Evolutionary conservation across 1,140 invertebrate species (phyloP).

Genomic region (Camponotus pennsylvanicus): DNA sequence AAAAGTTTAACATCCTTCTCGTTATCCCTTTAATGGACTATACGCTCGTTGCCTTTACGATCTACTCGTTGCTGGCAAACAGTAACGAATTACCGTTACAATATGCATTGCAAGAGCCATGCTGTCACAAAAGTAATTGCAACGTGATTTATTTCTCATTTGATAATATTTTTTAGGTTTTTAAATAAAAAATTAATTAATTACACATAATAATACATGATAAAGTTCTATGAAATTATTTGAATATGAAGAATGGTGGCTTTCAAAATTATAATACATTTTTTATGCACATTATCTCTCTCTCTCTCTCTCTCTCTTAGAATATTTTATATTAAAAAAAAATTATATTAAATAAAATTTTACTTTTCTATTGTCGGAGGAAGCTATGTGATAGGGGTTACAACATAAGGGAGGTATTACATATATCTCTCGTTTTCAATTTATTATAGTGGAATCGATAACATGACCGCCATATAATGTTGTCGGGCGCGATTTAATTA

Average conservation of each 20-base stretch:
- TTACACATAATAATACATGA: neutral
- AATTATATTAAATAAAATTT: neutral
- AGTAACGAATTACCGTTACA: conserved; percentile 21
- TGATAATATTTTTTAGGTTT: neutral
- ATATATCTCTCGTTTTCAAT: conserved; percentile 2
- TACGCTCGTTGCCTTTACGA: conserved; percentile 41
- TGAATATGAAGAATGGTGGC: neutral
- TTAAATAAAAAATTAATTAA: conserved; percentile 27
- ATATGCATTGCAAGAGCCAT: neutral
- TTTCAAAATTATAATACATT: neutral
- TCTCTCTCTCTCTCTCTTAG: no score
- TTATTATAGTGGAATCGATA: neutral
- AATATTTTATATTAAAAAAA: no score
- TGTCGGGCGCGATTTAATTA: conserved; percentile 38
- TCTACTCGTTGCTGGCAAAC: conserved; percentile 16
- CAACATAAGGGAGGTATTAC: neutral
- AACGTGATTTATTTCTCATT: neutral
- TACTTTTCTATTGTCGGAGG: neutral
- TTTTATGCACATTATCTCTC: neutral
- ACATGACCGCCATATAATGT: conserved; percentile 1
- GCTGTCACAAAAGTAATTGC: conserved; percentile 26
- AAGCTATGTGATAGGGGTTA: neutral
- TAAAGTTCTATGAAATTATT: neutral
- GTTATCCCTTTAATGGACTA: conserved; percentile 44
- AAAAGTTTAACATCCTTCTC: conserved; percentile 47